Evolutionary conservation across 1,140 invertebrate species (phyloP), one percentile per base, ranked within the genome.

Genomic region (Nasonia giraulti): DNA sequence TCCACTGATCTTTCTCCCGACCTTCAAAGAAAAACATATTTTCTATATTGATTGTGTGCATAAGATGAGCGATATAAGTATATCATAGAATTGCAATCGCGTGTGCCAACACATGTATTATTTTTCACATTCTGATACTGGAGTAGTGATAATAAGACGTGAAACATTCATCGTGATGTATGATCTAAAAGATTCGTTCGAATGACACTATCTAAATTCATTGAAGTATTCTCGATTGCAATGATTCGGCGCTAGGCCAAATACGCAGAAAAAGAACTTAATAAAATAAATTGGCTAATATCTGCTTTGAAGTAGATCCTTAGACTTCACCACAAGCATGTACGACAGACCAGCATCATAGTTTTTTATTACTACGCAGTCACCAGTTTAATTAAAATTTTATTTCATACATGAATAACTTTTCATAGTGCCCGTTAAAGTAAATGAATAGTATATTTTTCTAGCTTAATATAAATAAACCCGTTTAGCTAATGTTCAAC

Each of bases 1-100:
- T 33, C 23, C 20, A 69, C 82, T 83, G n/a, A 83, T 62, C 77
- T 83, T 78, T 40, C 75, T 77, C 10, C 75, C 82, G 5, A 83
- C 82, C 82, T 83, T 69, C 20, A 82, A 74, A 44, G 40, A 44
- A 44, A 44, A 50, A 62, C 17, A 62, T 7, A 62, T 62, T 62
- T 44, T 44, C 7, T 44, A 8, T 44, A 44, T 44, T 8, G 10
- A 8, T 44, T 8, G 8, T 44, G 10, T 44, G 40, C 6, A 44
- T 1, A 44, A 10, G 10, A 44, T 8, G 40, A 44, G 40, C 40
- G 40, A 44, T 44, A 10, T 44, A 44, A 44, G 4, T 37, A 1
- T 44, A 44, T 44, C 40, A 44, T 8, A 44, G 6, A 44, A 44
- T 44, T 44, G 40, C 40, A 44, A 10, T 37, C 33, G 40, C 40